Base-by-base conservation (phyloP, 2,888 invertebrate species). In the Parnassius glacialis region DNA sequence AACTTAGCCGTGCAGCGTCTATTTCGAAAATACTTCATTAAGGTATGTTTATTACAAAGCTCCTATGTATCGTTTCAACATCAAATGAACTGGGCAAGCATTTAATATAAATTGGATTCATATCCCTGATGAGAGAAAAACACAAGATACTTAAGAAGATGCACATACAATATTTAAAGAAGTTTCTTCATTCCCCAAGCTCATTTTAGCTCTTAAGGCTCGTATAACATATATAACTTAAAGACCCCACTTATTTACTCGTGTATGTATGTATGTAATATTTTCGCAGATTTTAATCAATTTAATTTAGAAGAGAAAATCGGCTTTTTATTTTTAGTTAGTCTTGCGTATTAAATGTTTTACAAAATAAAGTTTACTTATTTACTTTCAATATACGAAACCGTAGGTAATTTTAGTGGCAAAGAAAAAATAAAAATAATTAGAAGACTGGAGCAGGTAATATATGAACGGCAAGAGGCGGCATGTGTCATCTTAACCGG, bases 401-500 rank as follows among this genome's bases (percentile, higher is more conserved):
- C 11, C 9, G 43, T 11, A 11, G 43, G 11, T 34, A 34, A 34
- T 34, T 34, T 34, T 34, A 34, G 5, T 34, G 7, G 34, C 5
- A 34, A 34, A 34, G 34, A 7, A 34, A 34, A 13, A 54, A 50
- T 47, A 10, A 52, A 47, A 66, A 65, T 52, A 5, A 57, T 54
- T 56, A 50, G 9, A 16, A 16, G 55, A 67, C 68, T 67, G 65
- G 68, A 64, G 69, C 72, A 71, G 43, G 52, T 78, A 75, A 79
- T 77, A 78, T 78, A 74, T 71, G 69, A 70, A 68, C 68, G 71
- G 74, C 74, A 70, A 58, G 68, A 48, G 66, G 73, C 68, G 69
- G 71, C 71, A 65, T 73, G 75, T 79, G 72, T 74, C 78, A 76
- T 81, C 80, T 75, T 72, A 73, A 76, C 81, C 76, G 78, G 80